A percentile compares a stretch with the other conserved stretches of the same genome.
phyloP scores from a whole-genome alignment of 2,888 invertebrate genomes.

The Platypus cylindrus region DNA sequence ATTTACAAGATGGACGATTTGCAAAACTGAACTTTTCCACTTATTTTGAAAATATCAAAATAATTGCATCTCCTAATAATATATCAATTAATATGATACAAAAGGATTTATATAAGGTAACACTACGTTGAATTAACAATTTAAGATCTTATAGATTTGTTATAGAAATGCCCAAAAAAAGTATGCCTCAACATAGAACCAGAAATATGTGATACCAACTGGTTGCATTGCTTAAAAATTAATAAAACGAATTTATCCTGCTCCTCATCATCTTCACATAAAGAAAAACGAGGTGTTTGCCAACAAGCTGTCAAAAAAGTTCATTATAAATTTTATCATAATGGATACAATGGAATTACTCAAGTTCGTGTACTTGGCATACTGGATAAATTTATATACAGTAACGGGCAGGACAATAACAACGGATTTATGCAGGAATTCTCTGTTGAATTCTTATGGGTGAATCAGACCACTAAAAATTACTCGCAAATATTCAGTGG shows the following conservation, averaged over 20 bases:
- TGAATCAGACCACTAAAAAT: constrained; percentile 24
- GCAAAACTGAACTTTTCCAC: constrained; percentile 29
- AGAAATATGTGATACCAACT: constrained; percentile 25
- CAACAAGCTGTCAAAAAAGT: constrained; percentile 27
- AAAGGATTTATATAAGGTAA: constrained; percentile 23
- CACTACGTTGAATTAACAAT: constrained; percentile 4
- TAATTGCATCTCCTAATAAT: constrained; percentile 25
- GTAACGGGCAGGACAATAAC: constrained; percentile 14
- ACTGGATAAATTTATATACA: constrained; percentile 22
- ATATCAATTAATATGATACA: constrained; percentile 23
- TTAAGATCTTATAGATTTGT: constrained; percentile 14
- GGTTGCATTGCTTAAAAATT: constrained; percentile 23
- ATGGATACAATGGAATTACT: constrained; percentile 35
- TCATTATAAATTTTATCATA: constrained; percentile 32
- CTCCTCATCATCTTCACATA: too few species aligned
- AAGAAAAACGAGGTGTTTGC: constrained; percentile 22
- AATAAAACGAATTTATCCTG: too few species aligned
- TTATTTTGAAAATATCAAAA: constrained; percentile 27
- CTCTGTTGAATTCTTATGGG: constrained; percentile 29
- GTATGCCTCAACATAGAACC: constrained; percentile 27
- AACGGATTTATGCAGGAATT: constrained; percentile 23
- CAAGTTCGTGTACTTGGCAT: constrained; percentile 27
- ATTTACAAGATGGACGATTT: constrained; percentile 29
- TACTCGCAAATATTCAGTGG: constrained; percentile 44
- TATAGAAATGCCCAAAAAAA: constrained; percentile 29